Evolutionary conservation across 2,113 vertebrate genomes (phyloP).

Genomic region (Gymnorhina tibicen): DNA sequence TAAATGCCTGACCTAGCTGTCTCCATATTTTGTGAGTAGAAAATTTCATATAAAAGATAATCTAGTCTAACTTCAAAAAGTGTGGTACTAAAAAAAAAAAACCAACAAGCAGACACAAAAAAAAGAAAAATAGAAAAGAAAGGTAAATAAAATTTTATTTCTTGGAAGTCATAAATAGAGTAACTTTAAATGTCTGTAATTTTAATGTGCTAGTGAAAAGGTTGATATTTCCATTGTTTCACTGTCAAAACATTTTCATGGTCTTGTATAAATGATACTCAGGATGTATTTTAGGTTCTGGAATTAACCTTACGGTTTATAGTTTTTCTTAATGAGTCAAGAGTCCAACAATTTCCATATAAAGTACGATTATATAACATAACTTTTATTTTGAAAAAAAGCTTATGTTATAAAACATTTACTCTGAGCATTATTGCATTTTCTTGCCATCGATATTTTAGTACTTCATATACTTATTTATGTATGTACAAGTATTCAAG

Average conservation of each 20-base stretch:
- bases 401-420: neutral
- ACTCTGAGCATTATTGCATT: neutral
- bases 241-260: neutral
- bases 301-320: neutral
- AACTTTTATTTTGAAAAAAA: neutral
- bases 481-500: neutral
- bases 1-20: neutral
- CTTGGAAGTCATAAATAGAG: neutral
- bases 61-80: neutral
- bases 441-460: neutral
- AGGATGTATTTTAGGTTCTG: neutral
- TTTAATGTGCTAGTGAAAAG: neutral
- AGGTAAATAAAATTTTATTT: neutral
- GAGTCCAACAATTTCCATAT: neutral
- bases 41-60: neutral
- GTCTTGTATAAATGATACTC: neutral
- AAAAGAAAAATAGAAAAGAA: rapidly evolving
- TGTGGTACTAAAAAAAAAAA: neutral
- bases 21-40: neutral
- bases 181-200: neutral
- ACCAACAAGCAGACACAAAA: neutral
- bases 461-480: neutral
- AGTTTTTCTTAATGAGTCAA: neutral
- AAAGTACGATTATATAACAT: neutral
- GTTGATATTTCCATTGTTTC: neutral